Conservation (phyloP, 2,113 vertebrate genomes). For the Pteropus alecto region DNA sequence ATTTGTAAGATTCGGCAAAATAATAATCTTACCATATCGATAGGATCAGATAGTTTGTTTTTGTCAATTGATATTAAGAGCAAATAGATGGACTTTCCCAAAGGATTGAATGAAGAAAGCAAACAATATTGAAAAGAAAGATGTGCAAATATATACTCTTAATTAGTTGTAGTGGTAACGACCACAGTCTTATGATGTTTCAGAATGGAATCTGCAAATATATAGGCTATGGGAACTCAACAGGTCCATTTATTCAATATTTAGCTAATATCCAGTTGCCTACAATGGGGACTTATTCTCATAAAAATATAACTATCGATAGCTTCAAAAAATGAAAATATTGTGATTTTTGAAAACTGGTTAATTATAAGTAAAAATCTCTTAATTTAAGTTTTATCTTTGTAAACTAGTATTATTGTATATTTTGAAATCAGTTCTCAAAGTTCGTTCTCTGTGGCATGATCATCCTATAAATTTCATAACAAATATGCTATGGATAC, state of each 20-base stretch:
- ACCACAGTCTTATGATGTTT: not conserved
- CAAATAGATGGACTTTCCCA: not conserved
- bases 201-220: not conserved
- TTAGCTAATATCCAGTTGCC: not conserved
- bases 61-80: not conserved
- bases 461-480: not conserved
- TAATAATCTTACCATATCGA: not conserved
- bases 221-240: not conserved
- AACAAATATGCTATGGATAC: not conserved
- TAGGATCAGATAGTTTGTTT: not conserved
- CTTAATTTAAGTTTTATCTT: not conserved
- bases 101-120: slow-evolving; percentile 14
- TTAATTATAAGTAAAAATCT: slow-evolving; percentile 28
- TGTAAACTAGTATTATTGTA: not conserved
- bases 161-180: not conserved
- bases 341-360: slow-evolving; percentile 15
- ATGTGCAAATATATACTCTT: not conserved
- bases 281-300: not conserved
- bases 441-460: not conserved
- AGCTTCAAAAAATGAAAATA: slow-evolving; percentile 1
- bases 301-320: not conserved
- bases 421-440: slow-evolving; percentile 7
- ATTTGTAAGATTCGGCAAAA: not conserved
- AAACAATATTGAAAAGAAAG: slow-evolving; percentile 17
- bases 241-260: not conserved